phyloP scores from a whole-genome alignment of 2,888 invertebrate genomes.

The Synanthedon tipuliformis region DNA sequence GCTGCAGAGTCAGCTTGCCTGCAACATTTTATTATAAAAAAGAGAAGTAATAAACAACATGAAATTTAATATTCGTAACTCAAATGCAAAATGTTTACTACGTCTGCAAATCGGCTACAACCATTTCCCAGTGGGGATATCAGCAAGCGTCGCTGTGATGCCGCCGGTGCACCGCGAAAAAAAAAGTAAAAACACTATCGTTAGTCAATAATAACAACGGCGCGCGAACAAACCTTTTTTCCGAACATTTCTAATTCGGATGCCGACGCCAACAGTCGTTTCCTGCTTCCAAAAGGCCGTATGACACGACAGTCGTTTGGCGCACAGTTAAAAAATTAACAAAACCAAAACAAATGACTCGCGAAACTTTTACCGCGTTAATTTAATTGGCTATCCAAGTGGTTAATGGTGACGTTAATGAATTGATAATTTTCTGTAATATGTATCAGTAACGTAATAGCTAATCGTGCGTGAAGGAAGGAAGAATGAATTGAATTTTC shows the following conservation, averaged over 20 bases:
- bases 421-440: constrained; percentile 14
- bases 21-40: too few species aligned
- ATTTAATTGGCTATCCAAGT: constrained; percentile 15
- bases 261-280: constrained; percentile 23
- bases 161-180: constrained; percentile 49
- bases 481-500: constrained; percentile 8
- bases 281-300: background rate
- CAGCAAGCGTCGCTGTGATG: constrained; percentile 2
- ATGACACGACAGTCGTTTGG: constrained; percentile 1
- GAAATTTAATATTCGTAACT: too few species aligned
- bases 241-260: constrained; percentile 55
- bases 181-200: constrained; percentile 63
- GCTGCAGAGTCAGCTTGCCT: too few species aligned
- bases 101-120: constrained; percentile 24
- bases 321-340: constrained; percentile 2
- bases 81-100: constrained; percentile 31
- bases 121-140: constrained; percentile 59
- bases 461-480: constrained; percentile 4
- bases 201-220: constrained; percentile 53
- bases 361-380: constrained; percentile 16
- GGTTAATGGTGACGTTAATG: constrained; percentile 23
- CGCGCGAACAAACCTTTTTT: constrained; percentile 41
- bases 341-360: constrained; percentile 1
- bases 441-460: constrained; percentile 7
- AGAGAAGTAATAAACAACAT: too few species aligned